These are phyloP conservation scores for Andrena dorsata DNA, from an alignment of 2,888 invertebrate genomes.

Conservation along the genomic window DNA sequence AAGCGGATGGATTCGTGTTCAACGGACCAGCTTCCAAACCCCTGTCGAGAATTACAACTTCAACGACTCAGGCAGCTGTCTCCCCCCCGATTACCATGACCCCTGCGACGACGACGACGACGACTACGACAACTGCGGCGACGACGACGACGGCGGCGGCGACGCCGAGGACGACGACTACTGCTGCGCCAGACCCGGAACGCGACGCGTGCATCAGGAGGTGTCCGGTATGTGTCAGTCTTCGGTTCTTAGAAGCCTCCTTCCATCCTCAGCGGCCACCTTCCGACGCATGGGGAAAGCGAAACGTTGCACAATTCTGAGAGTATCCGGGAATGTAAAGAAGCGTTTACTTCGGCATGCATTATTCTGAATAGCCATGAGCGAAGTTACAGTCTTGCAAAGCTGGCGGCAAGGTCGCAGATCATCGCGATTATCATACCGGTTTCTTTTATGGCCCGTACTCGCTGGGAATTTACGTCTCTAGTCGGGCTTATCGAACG, in stretches of 20 bases:
- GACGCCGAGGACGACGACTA: slow-evolving; percentile 21
- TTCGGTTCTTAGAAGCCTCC: too few species aligned
- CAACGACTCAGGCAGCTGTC: too few species aligned
- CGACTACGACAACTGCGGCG: not conserved
- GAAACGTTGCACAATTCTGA: too few species aligned
- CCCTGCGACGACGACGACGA: not conserved
- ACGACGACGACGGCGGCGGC: slow-evolving; percentile 5
- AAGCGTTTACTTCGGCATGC: not conserved
- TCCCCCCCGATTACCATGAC: not conserved
- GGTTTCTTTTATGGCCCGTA: not conserved
- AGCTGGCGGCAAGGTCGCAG: not conserved
- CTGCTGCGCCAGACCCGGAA: not conserved
- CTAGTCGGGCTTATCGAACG: not conserved
- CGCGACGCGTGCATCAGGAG: slow-evolving; percentile 32
- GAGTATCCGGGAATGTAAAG: not conserved
- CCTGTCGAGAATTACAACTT: too few species aligned
- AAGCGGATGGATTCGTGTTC: slow-evolving; percentile 73
- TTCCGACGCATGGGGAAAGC: too few species aligned
- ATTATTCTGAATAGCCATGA: not conserved
- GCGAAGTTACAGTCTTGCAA: not conserved
- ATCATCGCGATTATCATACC: slow-evolving; percentile 20
- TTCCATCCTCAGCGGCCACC: too few species aligned
- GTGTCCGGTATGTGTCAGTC: slow-evolving; percentile 64
- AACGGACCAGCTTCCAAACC: slow-evolving; percentile 67
- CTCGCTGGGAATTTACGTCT: too few species aligned